Evolutionary conservation across 2,113 vertebrate species (phyloP).

Genomic region (Turnix velox): DNA sequence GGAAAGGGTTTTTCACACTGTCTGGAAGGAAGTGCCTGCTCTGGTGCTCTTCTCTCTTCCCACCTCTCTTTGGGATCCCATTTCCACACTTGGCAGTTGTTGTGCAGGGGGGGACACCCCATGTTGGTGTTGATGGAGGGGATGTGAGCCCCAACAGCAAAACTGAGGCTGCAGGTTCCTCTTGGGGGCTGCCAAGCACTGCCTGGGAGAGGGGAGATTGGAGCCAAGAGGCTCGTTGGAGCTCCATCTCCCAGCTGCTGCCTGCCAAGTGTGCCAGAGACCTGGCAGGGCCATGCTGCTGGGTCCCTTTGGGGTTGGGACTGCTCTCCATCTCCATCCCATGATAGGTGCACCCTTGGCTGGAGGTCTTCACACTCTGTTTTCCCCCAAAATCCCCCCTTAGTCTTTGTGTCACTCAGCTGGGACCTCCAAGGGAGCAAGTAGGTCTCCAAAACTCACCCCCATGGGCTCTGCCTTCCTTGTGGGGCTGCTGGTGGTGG

Average conservation of each 20-base stretch:
- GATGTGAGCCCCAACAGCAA: background rate
- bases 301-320: rapidly evolving
- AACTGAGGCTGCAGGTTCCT: background rate
- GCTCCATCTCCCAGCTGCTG: background rate
- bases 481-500: rapidly evolving
- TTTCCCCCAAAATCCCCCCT: rapidly evolving
- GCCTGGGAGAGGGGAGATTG: background rate
- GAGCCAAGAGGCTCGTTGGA: background rate
- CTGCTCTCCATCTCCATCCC: background rate
- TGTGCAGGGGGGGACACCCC: rapidly evolving
- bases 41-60: background rate
- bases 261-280: slow-evolving; percentile 56
- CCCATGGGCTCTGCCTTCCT: background rate
- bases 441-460: background rate
- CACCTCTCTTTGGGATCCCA: background rate
- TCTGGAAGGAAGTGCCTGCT: background rate
- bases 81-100: background rate
- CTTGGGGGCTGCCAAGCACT: background rate
- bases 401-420: background rate
- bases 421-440: background rate
- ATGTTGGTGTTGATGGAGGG: background rate
- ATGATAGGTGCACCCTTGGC: background rate
- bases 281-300: background rate
- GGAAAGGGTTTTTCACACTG: background rate
- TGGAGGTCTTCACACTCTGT: rapidly evolving